Evolutionary conservation across 64 coral and sea anemone genomes (phyloP), one percentile per base, ranked within the genome.

Genomic region (Dendronephthya gigantea): DNA sequence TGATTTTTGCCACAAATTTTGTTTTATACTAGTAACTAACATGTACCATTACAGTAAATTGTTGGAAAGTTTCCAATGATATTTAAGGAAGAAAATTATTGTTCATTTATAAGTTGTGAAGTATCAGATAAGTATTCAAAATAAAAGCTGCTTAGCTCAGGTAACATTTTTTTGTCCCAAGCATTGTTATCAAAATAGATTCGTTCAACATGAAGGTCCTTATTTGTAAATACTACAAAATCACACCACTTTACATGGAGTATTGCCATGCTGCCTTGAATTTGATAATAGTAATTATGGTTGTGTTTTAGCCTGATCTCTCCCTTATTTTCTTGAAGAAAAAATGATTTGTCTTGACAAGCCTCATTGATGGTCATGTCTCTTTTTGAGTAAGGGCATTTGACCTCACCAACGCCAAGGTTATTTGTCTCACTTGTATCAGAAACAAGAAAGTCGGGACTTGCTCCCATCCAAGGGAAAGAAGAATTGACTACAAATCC

Each of bases 221-320:
- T 81, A 82, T 82, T 88, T 34, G 87, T 88, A n/a, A n/a, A n/a
- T 34, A 33, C 56, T 11, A 45, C 11, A 25, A 50, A 12, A 19
- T 39, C 39, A 56, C 56, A 34, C 74, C 70, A 29, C 68, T 10
- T 68, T 70, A 30, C 43, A 72, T n/a, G n/a, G n/a, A n/a, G n/a
- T n/a, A n/a, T n/a, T n/a, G 83, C 49, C 83, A 84, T 50, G 40
- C 17, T 27, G 10, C 87, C 87, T 88, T 88, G 81, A 15, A 88
- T 43, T 88, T 88, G 87, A 39, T 88, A 88, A 40, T 88, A 88
- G 36, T 88, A 88, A 65, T 30, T 39, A 35, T 88, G 48, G 83
- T 49, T 88, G 39, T 76, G 27, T 45, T 83, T 82, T 5, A 88
- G 81, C 29, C 65, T 6, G 56, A 70, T 68, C 35, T 88, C 55